These are phyloP conservation scores for Eupelmus urozonus DNA, from an alignment of 2,888 invertebrate species.

Conservation along the genomic window DNA sequence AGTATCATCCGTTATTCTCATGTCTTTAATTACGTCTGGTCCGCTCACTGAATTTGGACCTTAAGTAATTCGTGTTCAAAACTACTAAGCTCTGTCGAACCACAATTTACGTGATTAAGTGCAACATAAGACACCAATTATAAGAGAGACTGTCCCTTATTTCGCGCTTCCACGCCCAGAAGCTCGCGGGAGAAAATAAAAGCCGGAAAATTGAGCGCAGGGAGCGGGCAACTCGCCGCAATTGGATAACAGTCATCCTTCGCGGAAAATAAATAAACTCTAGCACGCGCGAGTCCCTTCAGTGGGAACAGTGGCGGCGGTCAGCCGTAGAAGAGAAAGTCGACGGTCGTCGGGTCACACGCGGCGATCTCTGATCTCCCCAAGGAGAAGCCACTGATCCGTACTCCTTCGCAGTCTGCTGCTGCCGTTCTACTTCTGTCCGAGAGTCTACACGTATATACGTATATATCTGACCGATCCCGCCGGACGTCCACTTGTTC, in stretches of 20 bases:
- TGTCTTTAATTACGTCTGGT: too few species aligned
- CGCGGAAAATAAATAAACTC: conserved; percentile 53
- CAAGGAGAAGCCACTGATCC: conserved; percentile 60
- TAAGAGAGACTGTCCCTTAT: too few species aligned
- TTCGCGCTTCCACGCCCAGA: too few species aligned
- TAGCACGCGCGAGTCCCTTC: conserved; percentile 3
- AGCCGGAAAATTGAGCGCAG: too few species aligned
- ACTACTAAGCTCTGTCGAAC: too few species aligned
- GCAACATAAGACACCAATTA: too few species aligned
- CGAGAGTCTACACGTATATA: conserved; percentile 13
- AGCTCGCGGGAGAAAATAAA: too few species aligned
- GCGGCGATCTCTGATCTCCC: conserved; percentile 37
- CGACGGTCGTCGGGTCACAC: not conserved
- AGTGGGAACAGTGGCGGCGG: not conserved
- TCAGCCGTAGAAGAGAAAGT: not conserved
- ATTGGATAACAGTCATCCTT: conserved; percentile 34
- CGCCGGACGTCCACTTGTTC: conserved; percentile 61
- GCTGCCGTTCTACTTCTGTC: conserved; percentile 58
- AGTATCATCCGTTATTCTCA: too few species aligned
- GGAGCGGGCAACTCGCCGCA: too few species aligned
- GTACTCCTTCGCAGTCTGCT: conserved; percentile 43
- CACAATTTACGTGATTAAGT: too few species aligned
- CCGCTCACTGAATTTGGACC: too few species aligned
- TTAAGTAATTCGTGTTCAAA: too few species aligned
- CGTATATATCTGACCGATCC: conserved; percentile 58